Conservation (phyloP, 1,140 invertebrate genomes). For the Plectrocnemia conspersa region DNA sequence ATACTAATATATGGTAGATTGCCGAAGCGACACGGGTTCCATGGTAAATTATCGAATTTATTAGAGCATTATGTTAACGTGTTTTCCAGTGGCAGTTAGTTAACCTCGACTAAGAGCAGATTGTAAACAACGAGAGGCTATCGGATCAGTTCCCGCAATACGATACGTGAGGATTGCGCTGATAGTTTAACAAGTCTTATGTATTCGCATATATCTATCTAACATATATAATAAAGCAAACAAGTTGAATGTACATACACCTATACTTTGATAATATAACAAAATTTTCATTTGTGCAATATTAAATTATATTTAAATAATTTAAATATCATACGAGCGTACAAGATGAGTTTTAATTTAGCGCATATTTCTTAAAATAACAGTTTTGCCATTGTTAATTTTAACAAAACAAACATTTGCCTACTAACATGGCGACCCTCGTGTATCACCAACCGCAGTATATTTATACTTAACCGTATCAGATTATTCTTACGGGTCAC, state of each 20-base stretch:
- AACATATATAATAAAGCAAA: too few relatives aligned
- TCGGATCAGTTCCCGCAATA: conserved; percentile 5
- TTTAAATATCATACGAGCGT: too few relatives aligned
- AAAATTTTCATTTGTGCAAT: too few relatives aligned
- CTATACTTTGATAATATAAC: too few relatives aligned
- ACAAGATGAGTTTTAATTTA: too few relatives aligned
- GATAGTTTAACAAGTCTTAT: too few relatives aligned
- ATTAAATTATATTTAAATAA: too few relatives aligned
- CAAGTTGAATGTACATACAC: too few relatives aligned
- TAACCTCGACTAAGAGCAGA: conserved; percentile 9
- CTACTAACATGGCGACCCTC: conserved; percentile 3
- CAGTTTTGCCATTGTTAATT: too few relatives aligned
- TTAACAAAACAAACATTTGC: too few relatives aligned
- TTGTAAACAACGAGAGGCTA: conserved; percentile 8
- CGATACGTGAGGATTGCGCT: conserved; percentile 15
- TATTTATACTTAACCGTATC: background rate
- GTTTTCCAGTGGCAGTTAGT: conserved; percentile 9
- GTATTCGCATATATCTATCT: too few relatives aligned
- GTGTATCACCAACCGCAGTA: background rate
- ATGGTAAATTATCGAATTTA: conserved; percentile 10
- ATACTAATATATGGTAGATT: background rate
- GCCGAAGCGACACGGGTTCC: background rate
- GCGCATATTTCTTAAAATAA: too few relatives aligned
- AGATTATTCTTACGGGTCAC: conserved; percentile 7
- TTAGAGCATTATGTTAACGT: conserved; percentile 13